A percentile compares a stretch with the other conserved stretches of the same genome.
Conservation (phyloP, 2,888 invertebrate genomes). For the Oscheius onirici region DNA sequence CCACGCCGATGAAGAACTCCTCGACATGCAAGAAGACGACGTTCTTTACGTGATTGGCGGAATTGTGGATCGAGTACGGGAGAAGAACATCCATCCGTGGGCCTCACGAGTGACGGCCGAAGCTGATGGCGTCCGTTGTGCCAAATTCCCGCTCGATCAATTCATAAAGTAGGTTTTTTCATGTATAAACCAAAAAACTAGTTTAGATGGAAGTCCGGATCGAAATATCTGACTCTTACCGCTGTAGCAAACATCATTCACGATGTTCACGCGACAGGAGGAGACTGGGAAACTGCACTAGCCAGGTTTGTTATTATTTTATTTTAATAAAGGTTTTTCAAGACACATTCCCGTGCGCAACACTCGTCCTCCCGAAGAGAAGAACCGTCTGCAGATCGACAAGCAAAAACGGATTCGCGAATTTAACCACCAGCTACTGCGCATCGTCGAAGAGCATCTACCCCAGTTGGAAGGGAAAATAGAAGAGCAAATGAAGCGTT, state of each 20-base stretch:
- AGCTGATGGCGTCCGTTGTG: conserved; percentile 49
- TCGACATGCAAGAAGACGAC: conserved; percentile 44
- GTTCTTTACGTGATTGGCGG: conserved; percentile 66
- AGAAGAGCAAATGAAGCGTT: too few relatives aligned
- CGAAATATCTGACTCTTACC: conserved; percentile 59
- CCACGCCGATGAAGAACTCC: conserved; percentile 60
- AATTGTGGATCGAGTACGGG: conserved; percentile 67
- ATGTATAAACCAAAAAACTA: not conserved
- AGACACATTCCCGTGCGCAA: conserved; percentile 63
- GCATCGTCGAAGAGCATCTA: conserved; percentile 29
- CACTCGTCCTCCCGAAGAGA: conserved; percentile 46
- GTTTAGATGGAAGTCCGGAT: conserved; percentile 48
- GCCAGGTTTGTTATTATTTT: conserved; percentile 27
- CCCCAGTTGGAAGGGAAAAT: not conserved
- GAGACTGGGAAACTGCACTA: conserved; percentile 59
- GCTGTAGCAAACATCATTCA: conserved; percentile 63
- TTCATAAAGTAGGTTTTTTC: conserved; percentile 25
- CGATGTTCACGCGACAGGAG: conserved; percentile 53
- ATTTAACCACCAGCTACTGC: conserved; percentile 51
- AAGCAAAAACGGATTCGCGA: conserved; percentile 42
- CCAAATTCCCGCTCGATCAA: conserved; percentile 52
- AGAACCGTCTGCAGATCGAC: conserved; percentile 40
- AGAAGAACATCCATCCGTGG: conserved; percentile 53
- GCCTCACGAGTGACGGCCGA: conserved; percentile 62
- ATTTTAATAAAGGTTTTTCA: conserved; percentile 21